Conservation (phyloP, 2,888 invertebrate species). For the Apamea anceps region DNA sequence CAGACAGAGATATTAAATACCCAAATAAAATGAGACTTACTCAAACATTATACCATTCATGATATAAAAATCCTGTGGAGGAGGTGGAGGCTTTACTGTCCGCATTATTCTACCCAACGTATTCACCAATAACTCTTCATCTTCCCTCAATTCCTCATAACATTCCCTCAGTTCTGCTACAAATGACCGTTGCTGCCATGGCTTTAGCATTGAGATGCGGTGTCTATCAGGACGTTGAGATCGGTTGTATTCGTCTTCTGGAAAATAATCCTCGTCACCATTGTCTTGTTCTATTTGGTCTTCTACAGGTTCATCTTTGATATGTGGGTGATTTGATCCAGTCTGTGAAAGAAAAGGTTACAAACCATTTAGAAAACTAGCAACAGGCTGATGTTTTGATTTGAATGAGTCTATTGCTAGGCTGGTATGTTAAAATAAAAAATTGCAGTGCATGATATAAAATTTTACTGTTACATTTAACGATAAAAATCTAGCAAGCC, state of each 20-base stretch:
- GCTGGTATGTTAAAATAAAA: background rate
- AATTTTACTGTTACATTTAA: background rate
- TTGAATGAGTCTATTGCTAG: background rate
- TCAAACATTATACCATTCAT: slow-evolving; percentile 74
- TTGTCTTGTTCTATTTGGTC: background rate
- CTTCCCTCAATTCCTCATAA: slow-evolving; percentile 75
- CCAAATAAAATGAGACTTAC: slow-evolving; percentile 70
- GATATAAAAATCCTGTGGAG: slow-evolving; percentile 75
- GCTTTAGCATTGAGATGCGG: slow-evolving; percentile 64
- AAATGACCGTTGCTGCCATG: slow-evolving; percentile 74
- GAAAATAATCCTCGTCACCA: slow-evolving; percentile 38
- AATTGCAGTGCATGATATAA: background rate
- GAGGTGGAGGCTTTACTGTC: slow-evolving; percentile 73
- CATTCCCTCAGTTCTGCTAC: slow-evolving; percentile 75
- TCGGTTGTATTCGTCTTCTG: slow-evolving; percentile 1
- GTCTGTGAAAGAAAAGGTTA: background rate
- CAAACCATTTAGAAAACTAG: background rate
- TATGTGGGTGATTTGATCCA: background rate
- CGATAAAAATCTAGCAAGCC: slow-evolving; percentile 1
- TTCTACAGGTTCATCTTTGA: slow-evolving; percentile 31
- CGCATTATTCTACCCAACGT: slow-evolving; percentile 80
- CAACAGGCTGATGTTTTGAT: background rate
- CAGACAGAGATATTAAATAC: background rate
- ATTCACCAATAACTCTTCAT: slow-evolving; percentile 73
- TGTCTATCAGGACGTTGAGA: slow-evolving; percentile 14